Evolutionary conservation across 2,113 vertebrate species (phyloP).

Genomic region (Grammomys surdaster): DNA sequence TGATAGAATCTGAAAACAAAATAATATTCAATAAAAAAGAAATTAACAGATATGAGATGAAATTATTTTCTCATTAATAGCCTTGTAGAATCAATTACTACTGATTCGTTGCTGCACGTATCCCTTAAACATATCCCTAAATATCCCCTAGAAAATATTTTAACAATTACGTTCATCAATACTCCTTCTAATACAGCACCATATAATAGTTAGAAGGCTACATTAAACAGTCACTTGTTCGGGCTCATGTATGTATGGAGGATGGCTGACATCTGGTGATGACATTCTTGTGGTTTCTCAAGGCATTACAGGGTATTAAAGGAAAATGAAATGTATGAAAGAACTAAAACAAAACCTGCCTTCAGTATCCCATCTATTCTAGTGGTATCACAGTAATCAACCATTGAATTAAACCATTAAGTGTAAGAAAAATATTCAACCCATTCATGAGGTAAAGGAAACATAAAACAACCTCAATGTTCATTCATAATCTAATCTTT

Average conservation of each 20-base stretch:
- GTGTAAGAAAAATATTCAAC: not conserved
- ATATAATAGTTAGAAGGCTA: not conserved
- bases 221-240: not conserved
- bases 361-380: not conserved
- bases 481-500: not conserved
- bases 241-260: not conserved
- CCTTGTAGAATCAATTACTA: not conserved
- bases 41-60: not conserved
- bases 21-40: not conserved
- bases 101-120: not conserved
- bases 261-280: not conserved
- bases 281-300: not conserved
- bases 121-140: not conserved
- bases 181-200: not conserved
- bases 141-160: not conserved
- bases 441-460: not conserved
- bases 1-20: too few species aligned
- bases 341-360: not conserved
- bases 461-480: not conserved
- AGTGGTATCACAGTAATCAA: not conserved
- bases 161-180: not conserved
- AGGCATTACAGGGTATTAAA: too few species aligned
- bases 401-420: not conserved
- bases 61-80: not conserved
- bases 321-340: not conserved